These are phyloP conservation scores for Acinonyx jubatus DNA, from an alignment of 2,113 vertebrate genomes.

Conservation along the genomic window DNA sequence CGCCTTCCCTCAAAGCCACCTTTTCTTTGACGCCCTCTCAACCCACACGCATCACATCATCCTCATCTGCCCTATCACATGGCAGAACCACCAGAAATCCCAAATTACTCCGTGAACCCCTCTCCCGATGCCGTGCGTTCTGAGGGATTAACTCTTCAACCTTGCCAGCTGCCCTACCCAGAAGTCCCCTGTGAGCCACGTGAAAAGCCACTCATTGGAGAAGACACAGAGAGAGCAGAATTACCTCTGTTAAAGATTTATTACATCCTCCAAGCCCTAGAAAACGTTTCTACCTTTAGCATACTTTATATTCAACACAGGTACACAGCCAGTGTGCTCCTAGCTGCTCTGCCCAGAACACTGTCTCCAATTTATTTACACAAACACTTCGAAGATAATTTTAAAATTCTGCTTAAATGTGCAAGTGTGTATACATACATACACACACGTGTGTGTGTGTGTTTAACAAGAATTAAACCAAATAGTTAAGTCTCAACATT, in stretches of 20 bases:
- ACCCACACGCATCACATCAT: background rate
- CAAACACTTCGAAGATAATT: slow-evolving; percentile 56
- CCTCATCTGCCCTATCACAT: accelerated
- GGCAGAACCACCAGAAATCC: background rate
- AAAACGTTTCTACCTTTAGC: slow-evolving; percentile 52
- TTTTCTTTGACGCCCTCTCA: background rate
- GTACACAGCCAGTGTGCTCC: slow-evolving; percentile 61
- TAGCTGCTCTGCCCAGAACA: slow-evolving; percentile 57
- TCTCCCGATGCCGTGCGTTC: background rate
- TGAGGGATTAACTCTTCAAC: background rate
- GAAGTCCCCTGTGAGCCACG: background rate
- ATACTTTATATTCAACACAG: slow-evolving; percentile 51
- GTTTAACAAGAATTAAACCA: slow-evolving; percentile 73
- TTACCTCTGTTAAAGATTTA: slow-evolving; percentile 46
- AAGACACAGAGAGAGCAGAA: slow-evolving; percentile 68
- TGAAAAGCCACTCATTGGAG: slow-evolving; percentile 51
- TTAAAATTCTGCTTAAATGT: slow-evolving; percentile 62
- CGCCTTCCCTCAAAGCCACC: background rate
- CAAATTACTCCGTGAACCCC: background rate
- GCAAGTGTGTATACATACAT: background rate
- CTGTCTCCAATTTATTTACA: slow-evolving; percentile 51
- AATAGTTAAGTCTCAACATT: slow-evolving; percentile 66
- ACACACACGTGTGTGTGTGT: background rate
- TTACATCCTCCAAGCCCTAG: background rate
- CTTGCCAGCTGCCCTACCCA: background rate